phyloP scores from a whole-genome alignment of 2,113 vertebrate genomes.

The Ciconia maguari region DNA sequence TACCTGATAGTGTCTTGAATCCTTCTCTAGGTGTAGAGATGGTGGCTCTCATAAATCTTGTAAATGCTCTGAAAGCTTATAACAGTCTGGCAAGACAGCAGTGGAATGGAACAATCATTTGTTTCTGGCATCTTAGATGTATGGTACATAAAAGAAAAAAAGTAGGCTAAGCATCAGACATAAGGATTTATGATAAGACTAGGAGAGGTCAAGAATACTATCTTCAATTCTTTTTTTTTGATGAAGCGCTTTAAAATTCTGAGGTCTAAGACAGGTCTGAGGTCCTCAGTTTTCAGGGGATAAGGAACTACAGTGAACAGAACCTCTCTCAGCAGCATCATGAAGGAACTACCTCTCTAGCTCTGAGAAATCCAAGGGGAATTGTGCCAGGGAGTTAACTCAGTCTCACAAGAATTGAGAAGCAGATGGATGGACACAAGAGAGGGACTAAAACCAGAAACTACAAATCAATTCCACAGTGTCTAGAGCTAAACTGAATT shows the following conservation, averaged over 20 bases:
- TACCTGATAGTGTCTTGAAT: neutral
- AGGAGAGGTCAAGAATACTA: neutral
- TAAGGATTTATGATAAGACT: neutral
- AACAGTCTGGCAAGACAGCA: neutral
- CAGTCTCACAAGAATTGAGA: neutral
- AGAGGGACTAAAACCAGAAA: neutral
- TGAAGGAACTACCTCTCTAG: neutral
- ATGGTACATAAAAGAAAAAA: neutral
- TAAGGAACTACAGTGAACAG: neutral
- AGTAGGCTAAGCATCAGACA: neutral
- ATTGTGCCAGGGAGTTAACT: neutral
- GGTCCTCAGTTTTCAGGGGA: neutral
- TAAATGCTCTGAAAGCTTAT: neutral
- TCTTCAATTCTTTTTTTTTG: neutral
- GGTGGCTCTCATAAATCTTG: neutral
- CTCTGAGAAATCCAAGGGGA: neutral
- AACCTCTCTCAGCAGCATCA: neutral
- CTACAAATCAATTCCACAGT: neutral
- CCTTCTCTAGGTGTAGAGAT: neutral
- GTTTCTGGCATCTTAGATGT: neutral
- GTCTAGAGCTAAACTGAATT: neutral
- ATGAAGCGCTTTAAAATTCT: neutral
- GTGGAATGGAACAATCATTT: neutral
- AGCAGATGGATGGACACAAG: neutral
- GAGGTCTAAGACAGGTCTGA: neutral